Base-by-base conservation (phyloP, 2,888 invertebrate genomes). In the Drosophila emarginata region DNA sequence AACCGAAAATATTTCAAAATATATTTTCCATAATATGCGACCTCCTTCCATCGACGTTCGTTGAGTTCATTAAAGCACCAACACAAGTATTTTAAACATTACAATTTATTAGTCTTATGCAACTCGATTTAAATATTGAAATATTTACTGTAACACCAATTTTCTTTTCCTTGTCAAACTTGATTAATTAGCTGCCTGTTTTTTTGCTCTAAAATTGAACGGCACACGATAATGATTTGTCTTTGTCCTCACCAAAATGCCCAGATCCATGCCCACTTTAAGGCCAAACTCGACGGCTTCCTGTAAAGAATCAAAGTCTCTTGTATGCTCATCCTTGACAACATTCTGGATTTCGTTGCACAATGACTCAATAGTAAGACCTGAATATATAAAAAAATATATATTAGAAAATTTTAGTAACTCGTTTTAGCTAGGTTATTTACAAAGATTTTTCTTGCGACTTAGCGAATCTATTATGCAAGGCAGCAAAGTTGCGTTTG, bases 391-490 rank as follows among this genome's bases (percentile, higher is more conserved):
- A 4, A 23, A 23, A 23, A n/a, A n/a, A n/a, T n/a, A n/a, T n/a
- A n/a, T n/a, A n/a, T n/a, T n/a, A n/a, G n/a, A n/a, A n/a, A n/a
- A n/a, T n/a, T n/a, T n/a, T n/a, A n/a, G n/a, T n/a, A n/a, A n/a
- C n/a, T n/a, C n/a, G n/a, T n/a, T n/a, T n/a, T n/a, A n/a, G n/a
- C n/a, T n/a, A n/a, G n/a, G n/a, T n/a, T n/a, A n/a, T n/a, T n/a
- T n/a, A 45, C 45, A 11, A 45, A 45, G 45, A 2, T 11, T 45
- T 11, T 9, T 52, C 9, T 76, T 54, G 0, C 74, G 78, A 28
- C 78, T 88, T 2, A 83, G n/a, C 50, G 83, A 4, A 26, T 80
- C 71, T 9, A 87, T 14, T 6, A 83, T 45, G 7, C 72, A 73
- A 0, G 82, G 82, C 50, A 83, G 39, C 32, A 83, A 23, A 0